Evolutionary conservation across 2,888 invertebrate species (phyloP).

Genomic region (Ophonus ardosiacus): DNA sequence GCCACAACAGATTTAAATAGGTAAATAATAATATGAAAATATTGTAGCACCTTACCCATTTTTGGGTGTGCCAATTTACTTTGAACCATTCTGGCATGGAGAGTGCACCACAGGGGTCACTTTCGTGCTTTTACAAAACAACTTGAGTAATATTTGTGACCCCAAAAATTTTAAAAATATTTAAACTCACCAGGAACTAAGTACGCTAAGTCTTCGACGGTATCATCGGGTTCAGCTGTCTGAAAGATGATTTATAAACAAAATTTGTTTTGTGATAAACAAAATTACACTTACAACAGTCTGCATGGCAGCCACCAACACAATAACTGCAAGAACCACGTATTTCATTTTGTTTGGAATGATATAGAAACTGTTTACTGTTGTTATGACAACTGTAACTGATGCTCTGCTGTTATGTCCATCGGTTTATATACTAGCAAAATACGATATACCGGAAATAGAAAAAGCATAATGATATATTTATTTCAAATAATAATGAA

Average conservation of each 20-base stretch:
- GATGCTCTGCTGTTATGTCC: not conserved
- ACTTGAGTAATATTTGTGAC: too few species aligned
- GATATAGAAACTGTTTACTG: not conserved
- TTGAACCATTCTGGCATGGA: too few species aligned
- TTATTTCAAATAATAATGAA: not conserved
- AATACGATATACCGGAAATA: not conserved
- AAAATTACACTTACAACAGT: slow-evolving; percentile 10
- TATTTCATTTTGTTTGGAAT: slow-evolving; percentile 20
- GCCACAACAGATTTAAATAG: too few species aligned
- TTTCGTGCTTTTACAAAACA: too few species aligned
- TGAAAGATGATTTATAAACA: not conserved
- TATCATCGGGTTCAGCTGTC: slow-evolving; percentile 19
- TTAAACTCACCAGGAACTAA: slow-evolving; percentile 1
- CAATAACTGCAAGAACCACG: not conserved
- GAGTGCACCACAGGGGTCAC: too few species aligned
- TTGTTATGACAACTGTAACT: slow-evolving; percentile 10
- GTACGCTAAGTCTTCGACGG: not conserved
- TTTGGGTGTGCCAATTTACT: too few species aligned
- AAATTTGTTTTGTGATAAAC: not conserved
- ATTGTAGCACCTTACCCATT: too few species aligned
- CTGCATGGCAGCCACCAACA: not conserved
- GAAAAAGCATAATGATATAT: not conserved
- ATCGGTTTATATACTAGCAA: not conserved
- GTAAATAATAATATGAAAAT: too few species aligned
- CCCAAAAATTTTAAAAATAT: not conserved